phyloP scores from a whole-genome alignment of 1,140 invertebrate genomes.

The Halesus radiatus region DNA sequence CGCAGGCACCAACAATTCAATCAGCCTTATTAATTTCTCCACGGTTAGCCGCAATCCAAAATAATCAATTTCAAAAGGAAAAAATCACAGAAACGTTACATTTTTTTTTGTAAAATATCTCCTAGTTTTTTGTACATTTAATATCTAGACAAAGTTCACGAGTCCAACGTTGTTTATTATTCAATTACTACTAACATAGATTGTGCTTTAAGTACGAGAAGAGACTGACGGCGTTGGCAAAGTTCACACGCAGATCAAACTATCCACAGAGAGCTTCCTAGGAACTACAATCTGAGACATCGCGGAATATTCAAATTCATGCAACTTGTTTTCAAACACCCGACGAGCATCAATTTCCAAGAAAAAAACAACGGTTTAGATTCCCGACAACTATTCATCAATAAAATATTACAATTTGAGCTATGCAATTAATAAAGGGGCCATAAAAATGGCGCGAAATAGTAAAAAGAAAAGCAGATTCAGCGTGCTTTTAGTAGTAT shows the following conservation, averaged over 20 bases:
- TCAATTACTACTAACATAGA: slow-evolving; percentile 11
- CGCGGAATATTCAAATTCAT: too few species aligned
- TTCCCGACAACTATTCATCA: not conserved
- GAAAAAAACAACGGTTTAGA: not conserved
- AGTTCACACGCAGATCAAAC: not conserved
- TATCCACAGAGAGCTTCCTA: slow-evolving; percentile 7
- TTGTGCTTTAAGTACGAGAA: slow-evolving; percentile 23
- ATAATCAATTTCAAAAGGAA: slow-evolving; percentile 36
- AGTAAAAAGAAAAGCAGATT: not conserved
- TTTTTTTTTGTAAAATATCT: slow-evolving; percentile 37
- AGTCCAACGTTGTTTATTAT: slow-evolving; percentile 6
- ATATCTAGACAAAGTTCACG: slow-evolving; percentile 23
- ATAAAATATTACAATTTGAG: slow-evolving; percentile 31
- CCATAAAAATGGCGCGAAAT: slow-evolving; percentile 7
- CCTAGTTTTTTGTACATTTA: slow-evolving; percentile 34
- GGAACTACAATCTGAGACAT: not conserved
- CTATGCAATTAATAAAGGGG: slow-evolving; percentile 10
- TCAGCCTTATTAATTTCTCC: slow-evolving; percentile 42
- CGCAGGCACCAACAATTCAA: slow-evolving; percentile 46
- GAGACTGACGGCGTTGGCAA: not conserved
- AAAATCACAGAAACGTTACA: slow-evolving; percentile 45
- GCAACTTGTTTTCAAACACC: too few species aligned
- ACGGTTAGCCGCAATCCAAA: slow-evolving; percentile 39
- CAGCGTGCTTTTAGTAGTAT: too few species aligned
- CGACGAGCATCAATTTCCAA: too few species aligned